Conservation (phyloP, 2,888 invertebrate species). For the Griposia aprilina region DNA sequence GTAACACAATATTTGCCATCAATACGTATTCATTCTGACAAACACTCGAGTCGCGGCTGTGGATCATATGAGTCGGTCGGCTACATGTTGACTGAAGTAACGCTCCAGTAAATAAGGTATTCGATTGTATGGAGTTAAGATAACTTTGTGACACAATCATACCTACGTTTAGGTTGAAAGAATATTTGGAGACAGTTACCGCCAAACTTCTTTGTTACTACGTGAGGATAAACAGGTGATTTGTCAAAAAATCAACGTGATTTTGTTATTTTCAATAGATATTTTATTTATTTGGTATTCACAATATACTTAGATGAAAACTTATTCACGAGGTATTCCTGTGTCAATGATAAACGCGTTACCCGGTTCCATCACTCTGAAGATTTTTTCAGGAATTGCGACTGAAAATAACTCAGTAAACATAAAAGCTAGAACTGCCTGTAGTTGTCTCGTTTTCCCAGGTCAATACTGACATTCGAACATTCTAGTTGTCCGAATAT, state of each 20-base stretch:
- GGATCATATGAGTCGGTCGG: conserved; percentile 49
- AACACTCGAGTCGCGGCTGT: conserved; percentile 54
- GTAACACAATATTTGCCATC: conserved; percentile 60
- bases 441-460: background rate
- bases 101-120: conserved; percentile 57
- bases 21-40: conserved; percentile 61
- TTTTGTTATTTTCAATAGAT: background rate
- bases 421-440: background rate
- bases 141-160: conserved; percentile 48
- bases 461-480: background rate
- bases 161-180: conserved; percentile 22
- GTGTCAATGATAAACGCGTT: background rate
- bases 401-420: background rate
- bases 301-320: background rate
- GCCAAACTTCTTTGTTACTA: conserved; percentile 9
- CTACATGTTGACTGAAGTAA: conserved; percentile 57
- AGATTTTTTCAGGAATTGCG: background rate
- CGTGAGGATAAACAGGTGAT: background rate
- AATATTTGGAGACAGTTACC: conserved; percentile 32
- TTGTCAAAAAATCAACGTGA: background rate
- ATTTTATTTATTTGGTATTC: background rate
- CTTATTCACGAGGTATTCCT: background rate
- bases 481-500: background rate
- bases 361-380: background rate
- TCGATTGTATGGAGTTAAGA: conserved; percentile 48